Percentiles rank a stretch among this genome's conserved stretches.
phyloP scores from a whole-genome alignment of 2,113 vertebrate genomes.

The Choloepus hoffmanni region DNA sequence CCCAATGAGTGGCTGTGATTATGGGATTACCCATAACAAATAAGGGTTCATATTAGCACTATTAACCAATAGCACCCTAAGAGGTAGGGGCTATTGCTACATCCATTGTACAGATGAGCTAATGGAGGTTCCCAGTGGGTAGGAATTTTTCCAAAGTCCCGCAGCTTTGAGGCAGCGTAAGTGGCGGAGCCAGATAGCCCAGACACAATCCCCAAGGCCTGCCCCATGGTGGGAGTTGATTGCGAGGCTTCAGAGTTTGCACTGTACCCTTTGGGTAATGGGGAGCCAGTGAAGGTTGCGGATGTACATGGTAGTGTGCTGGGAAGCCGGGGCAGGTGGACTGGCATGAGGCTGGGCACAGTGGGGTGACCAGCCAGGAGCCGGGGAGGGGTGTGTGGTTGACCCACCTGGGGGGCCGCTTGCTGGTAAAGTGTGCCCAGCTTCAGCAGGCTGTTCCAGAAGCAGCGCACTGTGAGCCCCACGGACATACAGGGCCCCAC shows the following conservation, averaged over 20 bases:
- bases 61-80: not conserved
- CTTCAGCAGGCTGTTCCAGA: slow-evolving; percentile 91
- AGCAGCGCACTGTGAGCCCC: slow-evolving; percentile 91
- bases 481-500: slow-evolving; percentile 88
- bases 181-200: not conserved
- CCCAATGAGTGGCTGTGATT: not conserved
- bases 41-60: too few species aligned
- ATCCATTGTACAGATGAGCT: not conserved
- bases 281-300: not conserved
- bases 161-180: too few species aligned
- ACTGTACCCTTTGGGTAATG: not conserved
- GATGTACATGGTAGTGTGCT: accelerated
- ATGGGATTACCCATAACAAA: not conserved
- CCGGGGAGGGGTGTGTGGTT: not conserved
- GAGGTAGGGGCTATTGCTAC: not conserved
- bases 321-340: not conserved
- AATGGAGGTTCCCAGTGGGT: not conserved
- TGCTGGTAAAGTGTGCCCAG: slow-evolving; percentile 83
- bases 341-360: not conserved
- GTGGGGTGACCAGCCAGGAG: accelerated
- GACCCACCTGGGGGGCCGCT: slow-evolving; percentile 78
- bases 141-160: not conserved
- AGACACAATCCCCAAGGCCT: not conserved
- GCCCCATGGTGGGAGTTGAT: not conserved
- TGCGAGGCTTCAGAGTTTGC: not conserved